Evolutionary conservation across 1,140 invertebrate species (phyloP), one percentile per base, ranked within the genome.

Genomic region (Rhopalosiphum maidis): DNA sequence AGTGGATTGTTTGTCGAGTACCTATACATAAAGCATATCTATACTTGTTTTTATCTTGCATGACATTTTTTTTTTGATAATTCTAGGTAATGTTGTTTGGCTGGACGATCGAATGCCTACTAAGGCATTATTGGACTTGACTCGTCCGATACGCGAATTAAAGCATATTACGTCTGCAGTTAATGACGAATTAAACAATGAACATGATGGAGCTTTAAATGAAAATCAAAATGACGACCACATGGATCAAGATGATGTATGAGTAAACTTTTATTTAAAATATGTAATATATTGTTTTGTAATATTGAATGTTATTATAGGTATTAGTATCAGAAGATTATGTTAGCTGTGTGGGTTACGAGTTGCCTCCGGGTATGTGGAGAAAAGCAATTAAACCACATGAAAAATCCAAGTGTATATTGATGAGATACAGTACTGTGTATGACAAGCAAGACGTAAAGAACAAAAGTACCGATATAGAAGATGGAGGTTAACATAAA

Each of bases 161-260:
- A 93, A 25, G 54, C 91, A 93, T n/a, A 37, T 93, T 77, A 85
- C 91, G 9, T 54, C 82, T 41, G 25, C 51, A 93, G 35, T 55
- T 9, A 43, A 54, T 41, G 77, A 85, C 25, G 21, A 51, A 11
- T 35, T 83, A 41, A 54, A 41, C 3, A 37, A 41, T 30, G 77
- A 86, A 55, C 82, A 30, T n/a, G n/a, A 30, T n/a, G n/a, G 43
- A 51, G 21, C 22, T 51, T 51, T 85, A 82, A 92, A 83, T 92
- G 46, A 82, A 37, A 93, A 54, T 93, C 22, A 37, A 54, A 93
- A 85, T 55, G 91, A 93, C 43, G 91, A 93, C 41, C 21, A 86
- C 48, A 93, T 93, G 91, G 91, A 93, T 54, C 91, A 93, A 93
- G 91, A 93, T 55, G 91, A 93, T 22, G 91, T 93, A 86, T 46